phyloP scores from a whole-genome alignment of 1,140 invertebrate species.

The Helicoverpa armigera region DNA sequence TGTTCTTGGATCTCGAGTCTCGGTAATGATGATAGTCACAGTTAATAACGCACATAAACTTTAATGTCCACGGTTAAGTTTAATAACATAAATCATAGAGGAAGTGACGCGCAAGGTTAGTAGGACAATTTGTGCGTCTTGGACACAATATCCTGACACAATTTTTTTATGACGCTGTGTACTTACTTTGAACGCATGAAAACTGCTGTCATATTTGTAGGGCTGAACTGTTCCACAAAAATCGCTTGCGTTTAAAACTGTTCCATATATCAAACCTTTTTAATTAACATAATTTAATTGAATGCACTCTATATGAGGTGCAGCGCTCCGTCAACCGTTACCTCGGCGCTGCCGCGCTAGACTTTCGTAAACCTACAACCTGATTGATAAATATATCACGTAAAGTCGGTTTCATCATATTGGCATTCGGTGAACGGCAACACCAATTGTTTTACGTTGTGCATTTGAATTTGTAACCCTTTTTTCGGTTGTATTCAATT shows the following conservation, averaged over 20 bases:
- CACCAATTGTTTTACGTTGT: constrained; percentile 69
- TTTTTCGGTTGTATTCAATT: constrained; percentile 56
- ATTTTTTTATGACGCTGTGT: not conserved
- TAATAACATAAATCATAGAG: constrained; percentile 32
- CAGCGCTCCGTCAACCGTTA: constrained; percentile 45
- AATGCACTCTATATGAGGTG: constrained; percentile 13
- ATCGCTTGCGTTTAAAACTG: not conserved
- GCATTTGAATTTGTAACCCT: constrained; percentile 66
- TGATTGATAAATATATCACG: constrained; percentile 82
- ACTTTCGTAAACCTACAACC: constrained; percentile 78
- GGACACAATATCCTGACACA: not conserved
- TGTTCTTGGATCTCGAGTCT: constrained; percentile 5
- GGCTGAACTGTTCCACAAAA: not conserved
- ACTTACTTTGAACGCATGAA: constrained; percentile 1
- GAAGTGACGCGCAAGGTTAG: constrained; percentile 30
- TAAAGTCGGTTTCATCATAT: constrained; percentile 75
- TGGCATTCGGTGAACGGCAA: constrained; percentile 59
- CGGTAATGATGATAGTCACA: not conserved
- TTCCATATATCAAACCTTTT: constrained; percentile 8
- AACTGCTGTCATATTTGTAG: not conserved
- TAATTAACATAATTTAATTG: not conserved
- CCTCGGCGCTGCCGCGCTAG: constrained; percentile 50
- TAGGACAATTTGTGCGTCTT: constrained; percentile 29
- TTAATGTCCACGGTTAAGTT: not conserved
- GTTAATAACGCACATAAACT: constrained; percentile 9